These are phyloP conservation scores for Typhlomys cinereus DNA, from an alignment of 2,113 vertebrate species.

Conservation along the genomic window DNA sequence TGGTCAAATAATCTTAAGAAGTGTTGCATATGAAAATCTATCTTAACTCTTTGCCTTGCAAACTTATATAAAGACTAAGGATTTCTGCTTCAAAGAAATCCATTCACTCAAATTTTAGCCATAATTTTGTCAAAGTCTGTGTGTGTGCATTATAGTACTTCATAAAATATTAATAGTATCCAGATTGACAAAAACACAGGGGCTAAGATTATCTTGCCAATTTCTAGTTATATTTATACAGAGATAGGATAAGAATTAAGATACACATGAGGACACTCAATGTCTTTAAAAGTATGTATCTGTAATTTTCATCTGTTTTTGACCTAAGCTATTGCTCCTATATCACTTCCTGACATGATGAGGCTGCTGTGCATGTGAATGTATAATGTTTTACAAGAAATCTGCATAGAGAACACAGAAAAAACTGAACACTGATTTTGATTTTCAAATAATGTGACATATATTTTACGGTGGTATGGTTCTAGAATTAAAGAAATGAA, in stretches of 20 bases:
- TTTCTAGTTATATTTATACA: neutral
- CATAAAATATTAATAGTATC: neutral
- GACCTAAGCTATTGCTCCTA: too few relatives aligned
- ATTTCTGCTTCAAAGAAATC: neutral
- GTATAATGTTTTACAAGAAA: neutral
- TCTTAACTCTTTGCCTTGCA: too few relatives aligned
- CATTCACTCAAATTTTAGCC: neutral
- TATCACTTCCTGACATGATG: neutral
- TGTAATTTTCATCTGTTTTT: neutral
- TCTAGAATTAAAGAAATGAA: neutral
- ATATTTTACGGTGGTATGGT: neutral
- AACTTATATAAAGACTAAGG: neutral
- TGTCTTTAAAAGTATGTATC: neutral
- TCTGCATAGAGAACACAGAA: neutral
- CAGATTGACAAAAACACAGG: neutral
- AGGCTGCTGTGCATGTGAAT: neutral
- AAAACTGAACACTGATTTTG: neutral
- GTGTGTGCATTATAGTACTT: neutral
- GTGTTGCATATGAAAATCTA: too few relatives aligned
- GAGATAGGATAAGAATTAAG: neutral
- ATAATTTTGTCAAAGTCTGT: neutral
- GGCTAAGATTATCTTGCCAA: neutral
- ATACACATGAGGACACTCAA: neutral
- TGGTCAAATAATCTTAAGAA: too few relatives aligned
- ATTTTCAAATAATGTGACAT: neutral